Evolutionary conservation across 2,113 vertebrate species (phyloP), one percentile per base, ranked within the genome.

Genomic region (Apeltes quadracus): DNA sequence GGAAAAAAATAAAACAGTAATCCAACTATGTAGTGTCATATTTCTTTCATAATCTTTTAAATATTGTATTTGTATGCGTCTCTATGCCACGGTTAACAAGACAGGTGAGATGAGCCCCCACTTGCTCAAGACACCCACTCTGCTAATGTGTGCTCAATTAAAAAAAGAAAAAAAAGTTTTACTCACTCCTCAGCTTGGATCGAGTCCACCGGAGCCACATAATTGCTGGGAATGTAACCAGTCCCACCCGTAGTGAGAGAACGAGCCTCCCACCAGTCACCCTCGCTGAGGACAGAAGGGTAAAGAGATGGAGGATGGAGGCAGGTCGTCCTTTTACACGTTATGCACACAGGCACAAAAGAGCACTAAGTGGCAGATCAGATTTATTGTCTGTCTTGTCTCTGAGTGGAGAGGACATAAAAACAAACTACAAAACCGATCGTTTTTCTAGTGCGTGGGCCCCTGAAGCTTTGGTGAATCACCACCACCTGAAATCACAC

Each of bases 121-220:
- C 63, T 69, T 72, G 85, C 85, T 82, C 18, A 83, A 61, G 55
- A 79, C 18, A 23, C 27, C 12, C n/a, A 44, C 25, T 64, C 46
- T 29, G 54, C 36, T 29, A 69, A 71, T 75, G 61, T 34, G 61
- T 2, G 39, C 29, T 20, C 2, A 1, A 36, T 29, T 43, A 29
- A 59, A 56, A 34, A 56, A n/a, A 23, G 5, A 10, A 29, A 20
- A 62, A 56, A 79, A 80, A 81, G 23, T 65, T 77, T 83, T 81
- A 96, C 97, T 90, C 95, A 99, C 98, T 99, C 98, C 86, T 99
- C 98, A 72, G 98, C 98, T 89, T 99, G 98, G 93, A 99, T 99
- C 15, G 98, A 99, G 91, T 98, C 98, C 20, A 98, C 97, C 10
- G 98, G 98, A 93, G 98, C 98, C 89, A 99, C 98, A 56, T 99